phyloP scores from a whole-genome alignment of 1,140 invertebrate species.

The Argopecten irradians region DNA sequence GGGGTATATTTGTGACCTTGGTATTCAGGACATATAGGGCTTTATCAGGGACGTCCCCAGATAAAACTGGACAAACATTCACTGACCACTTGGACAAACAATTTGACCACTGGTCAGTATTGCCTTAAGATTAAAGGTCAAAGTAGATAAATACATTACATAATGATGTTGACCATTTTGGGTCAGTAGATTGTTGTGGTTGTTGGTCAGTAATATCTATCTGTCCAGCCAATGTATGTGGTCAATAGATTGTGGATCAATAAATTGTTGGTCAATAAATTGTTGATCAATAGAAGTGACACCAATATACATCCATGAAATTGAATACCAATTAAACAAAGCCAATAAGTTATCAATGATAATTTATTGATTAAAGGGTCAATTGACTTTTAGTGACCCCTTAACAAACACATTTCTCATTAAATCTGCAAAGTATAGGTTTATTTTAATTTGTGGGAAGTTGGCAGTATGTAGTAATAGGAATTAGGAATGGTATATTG shows the following conservation, averaged over 20 bases:
- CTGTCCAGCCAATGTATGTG: no score
- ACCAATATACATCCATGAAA: background rate
- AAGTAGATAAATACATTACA: background rate
- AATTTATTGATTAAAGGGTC: background rate
- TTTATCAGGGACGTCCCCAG: background rate
- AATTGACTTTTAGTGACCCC: background rate
- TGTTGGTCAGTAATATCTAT: no score
- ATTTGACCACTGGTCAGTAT: background rate
- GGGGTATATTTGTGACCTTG: background rate
- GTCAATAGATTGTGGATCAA: background rate
- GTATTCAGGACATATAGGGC: background rate
- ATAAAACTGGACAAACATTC: background rate
- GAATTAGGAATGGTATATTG: no score
- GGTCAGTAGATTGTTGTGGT: background rate
- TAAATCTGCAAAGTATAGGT: no score
- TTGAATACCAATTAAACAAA: background rate
- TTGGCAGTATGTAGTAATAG: no score
- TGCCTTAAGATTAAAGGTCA: background rate
- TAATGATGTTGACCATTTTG: background rate
- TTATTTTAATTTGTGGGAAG: no score
- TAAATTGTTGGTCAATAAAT: background rate
- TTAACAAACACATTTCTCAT: no score
- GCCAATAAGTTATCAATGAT: background rate
- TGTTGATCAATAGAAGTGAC: background rate
- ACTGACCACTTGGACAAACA: conserved; percentile 21